A percentile compares a stretch with the other conserved stretches of the same genome.
Conservation (phyloP, 1,140 invertebrate genomes). For the Penaeus vannamei region DNA sequence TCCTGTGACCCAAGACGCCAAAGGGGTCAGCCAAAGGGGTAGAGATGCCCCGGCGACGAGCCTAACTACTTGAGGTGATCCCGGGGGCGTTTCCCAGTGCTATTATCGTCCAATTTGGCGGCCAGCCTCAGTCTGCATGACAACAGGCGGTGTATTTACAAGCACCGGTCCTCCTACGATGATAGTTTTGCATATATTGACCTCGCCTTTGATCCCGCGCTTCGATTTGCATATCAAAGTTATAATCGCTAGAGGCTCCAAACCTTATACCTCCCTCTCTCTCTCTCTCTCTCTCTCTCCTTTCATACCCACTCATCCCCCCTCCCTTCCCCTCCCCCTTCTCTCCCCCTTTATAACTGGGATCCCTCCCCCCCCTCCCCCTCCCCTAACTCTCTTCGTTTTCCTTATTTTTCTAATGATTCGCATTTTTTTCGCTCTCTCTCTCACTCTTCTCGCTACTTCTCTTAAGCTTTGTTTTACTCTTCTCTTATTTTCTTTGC, state of each 20-base stretch:
- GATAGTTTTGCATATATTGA: conserved; percentile 53
- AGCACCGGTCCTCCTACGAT: conserved; percentile 13
- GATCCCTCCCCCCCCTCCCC: not conserved
- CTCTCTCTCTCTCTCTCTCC: not conserved
- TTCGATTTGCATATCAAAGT: conserved; percentile 57
- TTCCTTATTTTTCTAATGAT: no score
- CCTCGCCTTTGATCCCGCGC: conserved; percentile 41
- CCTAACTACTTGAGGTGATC: no score
- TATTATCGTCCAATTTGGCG: conserved; percentile 18
- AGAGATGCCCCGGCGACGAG: no score
- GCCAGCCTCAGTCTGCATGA: not conserved
- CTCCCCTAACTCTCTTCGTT: not conserved
- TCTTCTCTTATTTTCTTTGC: no score
- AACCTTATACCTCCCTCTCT: not conserved
- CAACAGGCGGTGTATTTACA: not conserved
- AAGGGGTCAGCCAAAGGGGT: no score
- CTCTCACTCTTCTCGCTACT: conserved; percentile 16
- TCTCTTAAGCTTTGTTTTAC: no score
- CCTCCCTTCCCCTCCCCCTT: not conserved
- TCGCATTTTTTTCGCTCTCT: not conserved
- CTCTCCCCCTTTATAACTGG: conserved; percentile 29
- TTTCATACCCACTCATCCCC: not conserved
- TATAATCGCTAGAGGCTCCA: conserved; percentile 44
- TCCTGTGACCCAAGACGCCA: no score
- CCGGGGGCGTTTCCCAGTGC: not conserved